Evolutionary conservation across 2,888 invertebrate genomes (phyloP).

Genomic region (Acrobasis consociella): DNA sequence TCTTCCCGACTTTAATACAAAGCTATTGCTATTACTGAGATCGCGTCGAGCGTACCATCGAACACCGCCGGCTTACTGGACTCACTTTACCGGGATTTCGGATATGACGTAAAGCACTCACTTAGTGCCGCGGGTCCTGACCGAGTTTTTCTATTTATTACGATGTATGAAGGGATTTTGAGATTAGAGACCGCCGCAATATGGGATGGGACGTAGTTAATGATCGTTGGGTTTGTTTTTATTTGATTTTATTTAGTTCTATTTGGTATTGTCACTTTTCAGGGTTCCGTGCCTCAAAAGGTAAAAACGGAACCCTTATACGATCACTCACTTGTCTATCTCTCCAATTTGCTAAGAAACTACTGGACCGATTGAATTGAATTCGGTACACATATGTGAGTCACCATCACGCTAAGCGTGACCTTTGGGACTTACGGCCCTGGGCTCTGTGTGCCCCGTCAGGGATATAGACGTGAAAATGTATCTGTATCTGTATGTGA

Average conservation of each 20-base stretch:
- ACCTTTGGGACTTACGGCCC: too few species aligned
- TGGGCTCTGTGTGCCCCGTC: too few species aligned
- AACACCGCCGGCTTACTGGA: constrained; percentile 74
- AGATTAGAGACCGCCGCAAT: constrained; percentile 68
- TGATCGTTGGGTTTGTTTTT: constrained; percentile 38
- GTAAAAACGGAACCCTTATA: too few species aligned
- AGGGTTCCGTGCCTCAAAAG: background rate
- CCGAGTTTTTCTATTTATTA: constrained; percentile 80
- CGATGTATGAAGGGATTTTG: constrained; percentile 63
- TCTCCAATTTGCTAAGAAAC: background rate
- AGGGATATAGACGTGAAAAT: too few species aligned
- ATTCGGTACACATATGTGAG: too few species aligned
- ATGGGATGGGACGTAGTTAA: constrained; percentile 55
- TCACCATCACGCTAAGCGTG: too few species aligned
- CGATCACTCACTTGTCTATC: too few species aligned
- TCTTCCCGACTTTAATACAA: constrained; percentile 79
- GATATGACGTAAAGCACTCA: constrained; percentile 82
- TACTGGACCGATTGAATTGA: too few species aligned
- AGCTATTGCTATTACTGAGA: constrained; percentile 82
- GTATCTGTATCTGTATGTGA: too few species aligned
- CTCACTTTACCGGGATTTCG: constrained; percentile 82
- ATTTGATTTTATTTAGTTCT: constrained; percentile 17
- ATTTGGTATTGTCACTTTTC: constrained; percentile 28
- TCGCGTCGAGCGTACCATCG: constrained; percentile 75
- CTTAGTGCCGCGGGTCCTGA: constrained; percentile 65